phyloP scores from a whole-genome alignment of 2,888 invertebrate genomes.

The Xestia xanthographa region DNA sequence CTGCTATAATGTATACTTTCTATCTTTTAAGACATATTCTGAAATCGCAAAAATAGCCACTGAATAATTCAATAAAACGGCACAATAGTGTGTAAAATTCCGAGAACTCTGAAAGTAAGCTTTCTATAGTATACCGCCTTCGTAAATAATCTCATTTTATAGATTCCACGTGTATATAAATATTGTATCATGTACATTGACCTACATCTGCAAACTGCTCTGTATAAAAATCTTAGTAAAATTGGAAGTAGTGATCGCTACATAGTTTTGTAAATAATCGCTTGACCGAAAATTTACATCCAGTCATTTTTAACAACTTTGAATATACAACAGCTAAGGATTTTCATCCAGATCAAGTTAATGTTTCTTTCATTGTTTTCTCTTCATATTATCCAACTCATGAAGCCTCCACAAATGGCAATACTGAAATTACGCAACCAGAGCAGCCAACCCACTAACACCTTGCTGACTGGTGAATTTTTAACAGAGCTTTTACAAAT shows the following conservation, averaged over 20 bases:
- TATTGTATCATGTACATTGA: slow-evolving; percentile 13
- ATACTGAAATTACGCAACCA: not conserved
- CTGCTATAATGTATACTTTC: not conserved
- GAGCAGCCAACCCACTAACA: not conserved
- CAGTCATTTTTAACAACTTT: not conserved
- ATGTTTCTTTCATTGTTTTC: not conserved
- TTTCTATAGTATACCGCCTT: slow-evolving; percentile 9
- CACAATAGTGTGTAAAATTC: slow-evolving; percentile 8
- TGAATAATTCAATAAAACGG: not conserved
- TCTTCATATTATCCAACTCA: not conserved
- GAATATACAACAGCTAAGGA: not conserved
- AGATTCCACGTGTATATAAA: not conserved
- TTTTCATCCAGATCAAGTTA: not conserved
- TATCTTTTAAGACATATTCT: not conserved
- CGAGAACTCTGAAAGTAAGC: not conserved
- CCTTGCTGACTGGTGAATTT: not conserved
- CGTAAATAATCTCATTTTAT: slow-evolving; percentile 29
- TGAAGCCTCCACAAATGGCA: not conserved
- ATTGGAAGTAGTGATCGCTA: not conserved
- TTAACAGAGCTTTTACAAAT: not conserved
- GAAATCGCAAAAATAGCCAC: not conserved
- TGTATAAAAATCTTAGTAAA: slow-evolving; percentile 9
- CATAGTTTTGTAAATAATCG: not conserved
- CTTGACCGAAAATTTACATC: not conserved
- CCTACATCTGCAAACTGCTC: slow-evolving; percentile 24